Percentiles rank a stretch among this genome's conserved stretches.
These are phyloP conservation scores for Ditylenchus weischeri DNA, from an alignment of 2,888 invertebrate species.

Conservation along the genomic window DNA sequence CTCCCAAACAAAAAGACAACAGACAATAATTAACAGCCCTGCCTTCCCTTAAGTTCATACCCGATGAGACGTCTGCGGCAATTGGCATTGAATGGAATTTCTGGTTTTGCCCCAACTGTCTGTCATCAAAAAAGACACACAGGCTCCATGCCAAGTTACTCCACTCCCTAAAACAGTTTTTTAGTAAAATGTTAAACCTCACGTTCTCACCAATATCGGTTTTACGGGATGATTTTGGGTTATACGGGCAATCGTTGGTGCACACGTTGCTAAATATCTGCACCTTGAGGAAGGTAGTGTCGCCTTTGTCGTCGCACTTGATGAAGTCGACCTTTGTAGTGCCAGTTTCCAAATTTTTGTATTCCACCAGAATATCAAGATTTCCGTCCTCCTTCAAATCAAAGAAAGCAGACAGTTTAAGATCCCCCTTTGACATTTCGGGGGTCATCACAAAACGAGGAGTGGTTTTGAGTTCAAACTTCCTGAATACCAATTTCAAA, in stretches of 20 bases:
- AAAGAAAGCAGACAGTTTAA: constrained; percentile 42
- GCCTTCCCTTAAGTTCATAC: constrained; percentile 60
- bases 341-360: constrained; percentile 23
- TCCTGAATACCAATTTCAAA: constrained; percentile 13
- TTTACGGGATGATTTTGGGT: constrained; percentile 7
- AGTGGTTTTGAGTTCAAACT: constrained; percentile 27
- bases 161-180: constrained; percentile 43
- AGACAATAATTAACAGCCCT: too few relatives aligned
- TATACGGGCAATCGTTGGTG: constrained; percentile 18
- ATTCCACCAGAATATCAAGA: constrained; percentile 55
- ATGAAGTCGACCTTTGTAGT: constrained; percentile 11
- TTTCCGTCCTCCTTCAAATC: constrained; percentile 56
- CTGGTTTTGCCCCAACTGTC: constrained; percentile 41
- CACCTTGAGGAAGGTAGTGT: constrained; percentile 58
- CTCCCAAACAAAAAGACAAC: too few relatives aligned
- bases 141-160: constrained; percentile 55
- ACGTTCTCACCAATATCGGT: constrained; percentile 10
- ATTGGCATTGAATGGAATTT: constrained; percentile 48
- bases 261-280: constrained; percentile 51
- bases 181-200: background rate
- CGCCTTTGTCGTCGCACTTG: constrained; percentile 48
- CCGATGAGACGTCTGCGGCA: constrained; percentile 61
- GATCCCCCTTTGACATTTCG: constrained; percentile 20
- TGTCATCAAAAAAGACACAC: constrained; percentile 51
- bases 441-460: constrained; percentile 24